Conservation (phyloP, 1,140 invertebrate genomes). For the Heliconius congener region DNA sequence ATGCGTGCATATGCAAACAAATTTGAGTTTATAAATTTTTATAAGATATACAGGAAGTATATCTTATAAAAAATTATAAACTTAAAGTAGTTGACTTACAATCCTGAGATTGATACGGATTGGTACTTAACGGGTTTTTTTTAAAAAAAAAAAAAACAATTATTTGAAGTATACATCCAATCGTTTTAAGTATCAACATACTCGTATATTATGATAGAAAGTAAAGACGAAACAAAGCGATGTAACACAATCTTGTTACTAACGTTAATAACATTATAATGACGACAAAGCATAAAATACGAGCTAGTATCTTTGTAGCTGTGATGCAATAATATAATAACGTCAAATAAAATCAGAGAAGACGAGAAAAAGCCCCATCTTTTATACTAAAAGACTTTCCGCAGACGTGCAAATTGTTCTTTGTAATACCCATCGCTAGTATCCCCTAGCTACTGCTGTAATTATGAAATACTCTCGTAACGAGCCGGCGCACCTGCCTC, state of each 20-base stretch:
- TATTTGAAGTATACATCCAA: too few relatives aligned
- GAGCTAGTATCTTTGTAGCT: slow-evolving; percentile 10
- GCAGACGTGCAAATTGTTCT: slow-evolving; percentile 52
- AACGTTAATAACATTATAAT: slow-evolving; percentile 10
- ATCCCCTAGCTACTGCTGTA: slow-evolving; percentile 45
- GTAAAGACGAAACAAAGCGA: neutral
- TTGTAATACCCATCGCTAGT: slow-evolving; percentile 50
- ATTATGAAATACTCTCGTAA: slow-evolving; percentile 55
- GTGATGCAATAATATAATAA: slow-evolving; percentile 24
- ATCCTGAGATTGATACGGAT: too few relatives aligned
- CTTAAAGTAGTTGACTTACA: too few relatives aligned
- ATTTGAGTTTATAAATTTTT: too few relatives aligned
- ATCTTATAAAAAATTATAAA: too few relatives aligned
- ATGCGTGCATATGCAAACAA: too few relatives aligned
- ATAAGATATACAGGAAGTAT: too few relatives aligned
- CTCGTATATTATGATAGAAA: too few relatives aligned
- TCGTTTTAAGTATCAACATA: too few relatives aligned
- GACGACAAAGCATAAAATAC: slow-evolving; percentile 5
- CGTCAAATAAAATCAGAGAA: slow-evolving; percentile 28
- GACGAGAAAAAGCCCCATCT: slow-evolving; percentile 40
- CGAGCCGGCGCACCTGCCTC: slow-evolving; percentile 50
- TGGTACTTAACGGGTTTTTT: too few relatives aligned
- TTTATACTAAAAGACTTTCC: slow-evolving; percentile 45
- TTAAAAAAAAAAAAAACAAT: too few relatives aligned
- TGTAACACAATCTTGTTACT: neutral